Evolutionary conservation across 1,140 invertebrate genomes (phyloP).

Genomic region (Pteromalus puparum): DNA sequence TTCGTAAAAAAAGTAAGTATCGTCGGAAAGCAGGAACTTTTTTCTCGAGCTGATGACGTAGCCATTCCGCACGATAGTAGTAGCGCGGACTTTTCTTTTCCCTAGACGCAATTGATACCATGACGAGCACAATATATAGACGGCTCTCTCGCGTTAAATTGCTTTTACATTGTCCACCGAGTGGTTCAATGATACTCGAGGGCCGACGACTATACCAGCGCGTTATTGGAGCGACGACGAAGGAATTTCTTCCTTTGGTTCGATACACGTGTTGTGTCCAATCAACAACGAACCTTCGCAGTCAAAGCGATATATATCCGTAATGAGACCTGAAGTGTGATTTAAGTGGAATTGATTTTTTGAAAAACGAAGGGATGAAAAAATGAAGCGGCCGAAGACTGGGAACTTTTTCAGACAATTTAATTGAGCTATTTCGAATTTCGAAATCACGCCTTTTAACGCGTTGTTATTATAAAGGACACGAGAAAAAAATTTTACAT

Average conservation of each 20-base stretch:
- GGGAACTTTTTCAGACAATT: no score
- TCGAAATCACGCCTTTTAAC: no score
- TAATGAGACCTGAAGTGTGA: neutral
- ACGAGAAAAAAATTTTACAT: no score
- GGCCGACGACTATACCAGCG: neutral
- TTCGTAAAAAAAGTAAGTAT: conserved; percentile 37
- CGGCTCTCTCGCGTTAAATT: conserved; percentile 49
- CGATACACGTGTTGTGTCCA: neutral
- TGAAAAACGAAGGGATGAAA: neutral
- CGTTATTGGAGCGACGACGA: neutral
- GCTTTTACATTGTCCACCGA: conserved; percentile 53
- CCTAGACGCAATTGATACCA: conserved; percentile 42
- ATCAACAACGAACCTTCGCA: neutral
- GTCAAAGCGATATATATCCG: neutral
- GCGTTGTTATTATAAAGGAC: no score
- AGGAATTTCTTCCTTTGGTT: conserved; percentile 14
- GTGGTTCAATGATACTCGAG: conserved; percentile 33
- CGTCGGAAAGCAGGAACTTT: conserved; percentile 44
- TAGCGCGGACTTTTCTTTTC: conserved; percentile 37
- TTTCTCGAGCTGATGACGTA: conserved; percentile 46
- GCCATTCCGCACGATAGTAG: conserved; percentile 25
- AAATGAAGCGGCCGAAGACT: no score
- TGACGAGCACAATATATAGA: conserved; percentile 31
- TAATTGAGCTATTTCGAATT: no score
- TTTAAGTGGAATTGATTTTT: neutral